phyloP scores from a whole-genome alignment of 2,888 invertebrate species.

The Agonopterix arenella region DNA sequence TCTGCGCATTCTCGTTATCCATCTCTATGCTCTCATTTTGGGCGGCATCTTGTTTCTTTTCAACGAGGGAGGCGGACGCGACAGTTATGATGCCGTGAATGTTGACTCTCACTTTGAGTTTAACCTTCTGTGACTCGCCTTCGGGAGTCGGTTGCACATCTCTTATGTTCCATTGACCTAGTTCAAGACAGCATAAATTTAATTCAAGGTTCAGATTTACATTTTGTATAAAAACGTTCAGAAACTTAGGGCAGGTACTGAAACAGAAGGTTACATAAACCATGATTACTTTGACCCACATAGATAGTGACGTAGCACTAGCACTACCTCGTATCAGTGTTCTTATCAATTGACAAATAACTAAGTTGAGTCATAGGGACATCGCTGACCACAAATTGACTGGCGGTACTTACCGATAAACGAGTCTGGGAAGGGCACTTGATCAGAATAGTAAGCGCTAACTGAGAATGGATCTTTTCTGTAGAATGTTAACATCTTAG shows the following conservation, averaged over 20 bases:
- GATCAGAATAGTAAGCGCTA: constrained; percentile 87
- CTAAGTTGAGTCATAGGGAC: not conserved
- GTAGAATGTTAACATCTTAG: constrained; percentile 95
- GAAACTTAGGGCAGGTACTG: no score
- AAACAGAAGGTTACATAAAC: no score
- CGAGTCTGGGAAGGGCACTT: constrained; percentile 85
- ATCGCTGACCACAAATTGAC: no score
- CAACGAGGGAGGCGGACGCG: constrained; percentile 89
- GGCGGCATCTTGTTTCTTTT: constrained; percentile 79
- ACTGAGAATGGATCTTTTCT: constrained; percentile 92
- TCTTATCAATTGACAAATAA: constrained; percentile 1
- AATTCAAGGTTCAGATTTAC: not conserved
- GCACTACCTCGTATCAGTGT: not conserved
- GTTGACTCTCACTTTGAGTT: constrained; percentile 96
- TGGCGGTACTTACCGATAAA: constrained; percentile 82
- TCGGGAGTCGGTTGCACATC: constrained; percentile 91
- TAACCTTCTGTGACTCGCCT: constrained; percentile 96
- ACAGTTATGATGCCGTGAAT: constrained; percentile 94
- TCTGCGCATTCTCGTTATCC: constrained; percentile 62
- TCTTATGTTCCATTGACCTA: constrained; percentile 86
- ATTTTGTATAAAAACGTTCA: no score
- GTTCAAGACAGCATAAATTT: constrained; percentile 10
- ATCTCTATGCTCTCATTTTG: constrained; percentile 62
- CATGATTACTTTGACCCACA: not conserved
- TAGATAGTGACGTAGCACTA: not conserved